These are phyloP conservation scores for Romanogobio albipinnatus DNA, from an alignment of 2,113 vertebrate species.

Conservation along the genomic window DNA sequence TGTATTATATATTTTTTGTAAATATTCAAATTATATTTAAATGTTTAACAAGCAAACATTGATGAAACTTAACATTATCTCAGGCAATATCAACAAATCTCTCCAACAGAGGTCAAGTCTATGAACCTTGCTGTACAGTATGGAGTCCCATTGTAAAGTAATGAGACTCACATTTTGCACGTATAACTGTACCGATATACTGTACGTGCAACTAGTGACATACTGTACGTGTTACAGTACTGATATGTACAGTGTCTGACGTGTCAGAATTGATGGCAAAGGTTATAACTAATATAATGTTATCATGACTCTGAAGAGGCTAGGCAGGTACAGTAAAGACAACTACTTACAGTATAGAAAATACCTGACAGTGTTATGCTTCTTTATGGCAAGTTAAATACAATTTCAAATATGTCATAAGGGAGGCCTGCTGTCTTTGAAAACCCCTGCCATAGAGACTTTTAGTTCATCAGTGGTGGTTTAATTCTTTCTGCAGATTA, in stretches of 20 bases:
- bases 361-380: background rate
- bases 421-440: no score
- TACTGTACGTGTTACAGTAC: background rate
- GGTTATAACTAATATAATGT: background rate
- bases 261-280: background rate
- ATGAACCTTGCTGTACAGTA: background rate
- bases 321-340: background rate
- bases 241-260: constrained; percentile 21
- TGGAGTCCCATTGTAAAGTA: background rate
- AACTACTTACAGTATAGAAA: background rate
- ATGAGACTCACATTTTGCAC: background rate
- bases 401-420: background rate
- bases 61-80: background rate
- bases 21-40: background rate
- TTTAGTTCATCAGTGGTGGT: no score
- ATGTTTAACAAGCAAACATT: background rate
- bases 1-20: no score
- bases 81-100: background rate
- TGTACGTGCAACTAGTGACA: background rate
- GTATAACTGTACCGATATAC: background rate
- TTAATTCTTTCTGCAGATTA: no score
- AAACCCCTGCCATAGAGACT: no score
- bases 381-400: background rate
- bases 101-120: background rate
- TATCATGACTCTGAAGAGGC: background rate